Base-by-base conservation (phyloP, 2,113 vertebrate species). In the Clarias batrachus region DNA sequence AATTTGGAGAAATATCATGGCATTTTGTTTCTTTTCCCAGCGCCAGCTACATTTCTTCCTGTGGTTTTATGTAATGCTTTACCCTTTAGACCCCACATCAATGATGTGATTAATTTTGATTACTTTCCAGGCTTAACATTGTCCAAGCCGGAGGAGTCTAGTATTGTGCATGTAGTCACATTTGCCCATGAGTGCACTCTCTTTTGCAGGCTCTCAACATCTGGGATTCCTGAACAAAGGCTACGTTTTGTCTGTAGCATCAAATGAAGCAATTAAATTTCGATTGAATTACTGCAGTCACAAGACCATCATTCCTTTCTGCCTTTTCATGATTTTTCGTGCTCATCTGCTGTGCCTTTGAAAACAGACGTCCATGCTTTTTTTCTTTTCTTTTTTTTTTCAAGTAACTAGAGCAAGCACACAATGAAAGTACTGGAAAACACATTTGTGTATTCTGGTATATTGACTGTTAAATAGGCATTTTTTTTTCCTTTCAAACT, bases 261-360 rank as follows among this genome's bases (percentile, higher is more conserved):
- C 62, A 85, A 68, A 81, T 86, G 13, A 84, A 33, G 25, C 78
- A 82, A 89, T 85, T 71, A 81, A 84, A 68, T 84, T 86, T 87
- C 17, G 19, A 14, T 52, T 85, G 59, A 85, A 54, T 84, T 74
- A 84, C 23, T 23, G 30, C 25, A 85, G 88, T 85, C 85, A 89
- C 65, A 85, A 87, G 82, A 78, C 88, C 56, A 85, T 82, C 68
- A 77, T 37, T 83, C 82, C n/a, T 48, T 82, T 68, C 41, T 81
- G 57, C 54, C 52, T 66, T 56, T 48, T 48, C 48, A 48, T 48
- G 48, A 7, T 48, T 48, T n/a, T 52, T 78, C 14, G 3, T 56
- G 74, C 78, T 87, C 9, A 21, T 19, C 71, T 81, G 4, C 21
- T 27, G 27, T 41, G 41, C 60, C 37, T 80, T 37, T 65, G 76